Conservation (phyloP, 2,797 vertebrate genomes). For the Argya squamiceps region DNA sequence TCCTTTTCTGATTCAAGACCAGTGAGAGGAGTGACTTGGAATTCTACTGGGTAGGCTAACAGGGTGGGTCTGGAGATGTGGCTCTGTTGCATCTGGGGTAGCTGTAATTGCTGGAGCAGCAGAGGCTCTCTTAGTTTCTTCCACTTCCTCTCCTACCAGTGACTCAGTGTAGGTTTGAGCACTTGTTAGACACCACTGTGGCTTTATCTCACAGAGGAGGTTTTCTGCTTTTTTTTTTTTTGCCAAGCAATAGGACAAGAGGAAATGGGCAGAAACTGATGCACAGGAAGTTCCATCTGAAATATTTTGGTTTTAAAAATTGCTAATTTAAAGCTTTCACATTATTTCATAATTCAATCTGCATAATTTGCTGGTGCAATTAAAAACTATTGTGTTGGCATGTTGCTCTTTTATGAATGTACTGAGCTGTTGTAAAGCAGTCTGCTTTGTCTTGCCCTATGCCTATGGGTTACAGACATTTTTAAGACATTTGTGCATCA, state of each 20-base stretch:
- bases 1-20: background rate
- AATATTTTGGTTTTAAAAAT: background rate
- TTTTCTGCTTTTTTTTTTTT: background rate
- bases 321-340: background rate
- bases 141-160: background rate
- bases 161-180: background rate
- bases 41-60: background rate
- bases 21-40: background rate
- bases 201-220: background rate
- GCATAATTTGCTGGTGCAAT: background rate
- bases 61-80: background rate
- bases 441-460: background rate
- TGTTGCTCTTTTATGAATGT: background rate
- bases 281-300: background rate
- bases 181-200: background rate
- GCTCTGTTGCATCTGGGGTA: background rate
- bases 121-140: background rate
- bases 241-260: background rate
- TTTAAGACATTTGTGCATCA: background rate
- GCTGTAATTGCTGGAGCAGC: background rate
- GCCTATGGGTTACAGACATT: background rate
- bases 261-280: background rate
- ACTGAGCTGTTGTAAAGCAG: background rate
- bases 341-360: background rate
- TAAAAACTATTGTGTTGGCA: background rate